phyloP scores from a whole-genome alignment of 2,888 invertebrate species.

The Cylloceria caligata region DNA sequence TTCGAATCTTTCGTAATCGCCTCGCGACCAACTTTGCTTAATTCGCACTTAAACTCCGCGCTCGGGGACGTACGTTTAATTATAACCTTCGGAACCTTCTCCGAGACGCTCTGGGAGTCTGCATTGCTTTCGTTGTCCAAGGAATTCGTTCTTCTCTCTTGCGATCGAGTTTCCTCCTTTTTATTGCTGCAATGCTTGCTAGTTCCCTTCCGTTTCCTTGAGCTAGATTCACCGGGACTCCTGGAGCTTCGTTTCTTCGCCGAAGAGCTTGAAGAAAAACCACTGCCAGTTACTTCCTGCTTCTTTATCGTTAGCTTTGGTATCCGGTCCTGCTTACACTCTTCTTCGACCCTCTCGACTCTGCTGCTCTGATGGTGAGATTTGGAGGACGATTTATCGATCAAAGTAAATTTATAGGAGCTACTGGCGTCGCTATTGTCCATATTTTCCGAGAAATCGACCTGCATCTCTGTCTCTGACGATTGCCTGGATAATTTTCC shows the following conservation, averaged over 20 bases:
- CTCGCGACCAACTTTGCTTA: conserved; percentile 78
- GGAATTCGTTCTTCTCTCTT: conserved; percentile 40
- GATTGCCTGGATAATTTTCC: conserved; percentile 63
- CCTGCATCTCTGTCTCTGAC: conserved; percentile 22
- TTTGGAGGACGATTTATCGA: conserved; percentile 47
- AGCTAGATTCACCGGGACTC: conserved; percentile 39
- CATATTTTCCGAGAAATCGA: conserved; percentile 35
- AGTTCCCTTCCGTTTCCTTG: conserved; percentile 33
- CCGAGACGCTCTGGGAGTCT: conserved; percentile 70
- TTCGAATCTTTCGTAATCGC: conserved; percentile 75
- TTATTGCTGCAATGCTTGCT: conserved; percentile 16
- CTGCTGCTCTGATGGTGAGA: conserved; percentile 27
- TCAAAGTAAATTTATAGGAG: conserved; percentile 55
- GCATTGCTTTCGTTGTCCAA: conserved; percentile 47
- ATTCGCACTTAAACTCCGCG: conserved; percentile 82
- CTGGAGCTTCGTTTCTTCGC: conserved; percentile 39
- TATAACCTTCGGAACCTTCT: conserved; percentile 82
- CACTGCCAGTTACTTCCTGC: conserved; percentile 59
- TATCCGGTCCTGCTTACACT: conserved; percentile 67
- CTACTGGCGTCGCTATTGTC: conserved; percentile 37
- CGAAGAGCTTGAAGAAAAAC: conserved; percentile 35
- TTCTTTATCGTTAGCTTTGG: conserved; percentile 76
- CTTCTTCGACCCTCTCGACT: conserved; percentile 43
- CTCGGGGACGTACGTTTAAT: conserved; percentile 82
- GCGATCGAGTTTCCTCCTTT: conserved; percentile 50